Evolutionary conservation across 1,140 invertebrate genomes (phyloP), one percentile per base, ranked within the genome.

Genomic region (Leptestheria dahalacensis): DNA sequence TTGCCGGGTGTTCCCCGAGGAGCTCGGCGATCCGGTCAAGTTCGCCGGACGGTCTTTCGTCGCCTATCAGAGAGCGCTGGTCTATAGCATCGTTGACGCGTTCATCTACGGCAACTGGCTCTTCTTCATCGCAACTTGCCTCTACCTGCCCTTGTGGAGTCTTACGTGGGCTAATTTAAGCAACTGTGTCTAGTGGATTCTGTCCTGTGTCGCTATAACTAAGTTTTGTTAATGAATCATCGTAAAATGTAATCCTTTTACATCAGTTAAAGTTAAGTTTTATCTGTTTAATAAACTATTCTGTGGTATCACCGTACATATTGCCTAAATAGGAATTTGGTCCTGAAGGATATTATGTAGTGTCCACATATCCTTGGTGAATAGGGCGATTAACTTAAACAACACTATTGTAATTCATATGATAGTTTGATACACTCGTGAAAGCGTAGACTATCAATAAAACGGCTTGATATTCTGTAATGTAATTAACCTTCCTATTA

Each of bases 61-160:
- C 49, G 87, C 86, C 1, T 78, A 81, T 11, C 81, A 88, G 69
- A 81, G 87, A 67, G 82, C 84, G 10, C 74, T 89, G 12, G 80
- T 89, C 65, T 87, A 84, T 66, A 79, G 82, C 49, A 77, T 93
- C 41, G 80, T 88, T 2, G 90, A 95, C 71, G 82, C 81, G 25
- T 81, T 88, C 76, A 74, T 85, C 46, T 84, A 83, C 65, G 80
- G 79, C 11, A 83, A 80, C 67, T 83, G 81, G 80, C 72, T 79
- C 21, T 83, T 77, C 65, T 72, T 73, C 59, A 70, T 83, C 12
- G 71, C 73, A 12, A 29, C 58, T 20, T 50, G 47, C 15, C 51
- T 52, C 41, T 60, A 60, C 15, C 23, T 60, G 49, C 58, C 58
- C 12, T 29, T 60, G 1, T 60, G 58, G 58, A 23, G 29, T 12